A percentile compares a stretch with the other conserved stretches of the same genome.
These are phyloP conservation scores for Holacanthus passer DNA, from an alignment of 2,113 vertebrate species.

Conservation along the genomic window DNA sequence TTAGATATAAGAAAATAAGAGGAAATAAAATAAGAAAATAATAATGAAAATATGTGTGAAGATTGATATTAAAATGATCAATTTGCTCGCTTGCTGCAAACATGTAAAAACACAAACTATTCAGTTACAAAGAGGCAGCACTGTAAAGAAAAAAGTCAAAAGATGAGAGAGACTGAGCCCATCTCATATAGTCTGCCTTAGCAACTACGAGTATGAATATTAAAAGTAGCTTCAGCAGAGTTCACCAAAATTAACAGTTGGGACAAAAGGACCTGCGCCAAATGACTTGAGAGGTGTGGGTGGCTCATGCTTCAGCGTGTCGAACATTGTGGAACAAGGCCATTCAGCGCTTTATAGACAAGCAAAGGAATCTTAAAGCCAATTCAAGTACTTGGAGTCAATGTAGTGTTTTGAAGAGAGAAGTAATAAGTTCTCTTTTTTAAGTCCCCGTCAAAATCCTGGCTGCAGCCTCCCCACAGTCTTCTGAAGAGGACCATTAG, in stretches of 20 bases:
- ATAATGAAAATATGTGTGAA: neutral
- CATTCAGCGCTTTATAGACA: constrained; percentile 24
- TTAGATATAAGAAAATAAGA: neutral
- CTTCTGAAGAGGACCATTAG: neutral
- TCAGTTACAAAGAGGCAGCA: neutral
- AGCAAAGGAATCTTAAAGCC: neutral
- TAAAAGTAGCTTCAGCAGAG: neutral
- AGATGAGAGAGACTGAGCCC: neutral
- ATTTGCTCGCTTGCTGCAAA: neutral
- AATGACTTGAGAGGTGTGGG: neutral
- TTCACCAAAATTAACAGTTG: neutral
- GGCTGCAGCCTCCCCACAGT: neutral
- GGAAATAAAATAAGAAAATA: neutral
- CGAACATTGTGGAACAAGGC: constrained; percentile 2
- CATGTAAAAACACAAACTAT: neutral
- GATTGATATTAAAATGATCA: neutral
- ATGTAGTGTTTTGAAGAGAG: neutral
- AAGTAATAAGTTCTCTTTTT: constrained; percentile 3
- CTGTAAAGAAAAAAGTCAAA: neutral
- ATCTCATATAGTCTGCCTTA: neutral
- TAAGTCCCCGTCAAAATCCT: neutral
- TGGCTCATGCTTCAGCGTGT: constrained; percentile 1
- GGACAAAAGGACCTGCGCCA: neutral
- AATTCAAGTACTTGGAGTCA: constrained; percentile 1
- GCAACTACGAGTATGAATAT: neutral